phyloP scores from a whole-genome alignment of 2,797 vertebrate species.

The Eidolon dupreanum region DNA sequence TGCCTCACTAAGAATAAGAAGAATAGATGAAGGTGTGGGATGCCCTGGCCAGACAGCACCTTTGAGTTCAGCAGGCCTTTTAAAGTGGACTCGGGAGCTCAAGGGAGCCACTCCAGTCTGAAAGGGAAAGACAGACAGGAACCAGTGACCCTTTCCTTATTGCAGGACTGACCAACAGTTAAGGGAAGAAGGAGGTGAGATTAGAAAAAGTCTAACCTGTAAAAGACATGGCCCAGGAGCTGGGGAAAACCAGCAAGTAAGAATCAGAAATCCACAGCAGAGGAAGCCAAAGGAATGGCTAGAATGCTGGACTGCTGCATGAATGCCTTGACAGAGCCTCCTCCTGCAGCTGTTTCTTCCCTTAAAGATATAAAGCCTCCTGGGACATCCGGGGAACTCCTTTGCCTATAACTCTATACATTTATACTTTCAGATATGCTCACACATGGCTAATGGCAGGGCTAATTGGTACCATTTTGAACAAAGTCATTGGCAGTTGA shows the following conservation, averaged over 20 bases:
- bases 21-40: background rate
- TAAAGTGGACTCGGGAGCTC: background rate
- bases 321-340: background rate
- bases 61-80: background rate
- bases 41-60: background rate
- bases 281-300: background rate
- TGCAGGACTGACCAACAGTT: background rate
- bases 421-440: background rate
- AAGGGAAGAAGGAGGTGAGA: background rate
- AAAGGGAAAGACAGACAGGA: background rate
- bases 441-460: background rate
- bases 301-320: background rate
- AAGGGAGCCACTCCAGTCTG: background rate
- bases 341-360: background rate
- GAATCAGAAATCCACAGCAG: background rate
- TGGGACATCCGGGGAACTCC: background rate
- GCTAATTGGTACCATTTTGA: background rate
- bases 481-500: background rate
- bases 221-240: background rate
- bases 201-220: background rate
- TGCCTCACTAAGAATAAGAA: background rate
- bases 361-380: background rate
- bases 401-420: background rate
- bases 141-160: background rate
- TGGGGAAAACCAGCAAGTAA: background rate